Evolutionary conservation across 1,140 invertebrate species (phyloP).

Genomic region (Bombus superbus): DNA sequence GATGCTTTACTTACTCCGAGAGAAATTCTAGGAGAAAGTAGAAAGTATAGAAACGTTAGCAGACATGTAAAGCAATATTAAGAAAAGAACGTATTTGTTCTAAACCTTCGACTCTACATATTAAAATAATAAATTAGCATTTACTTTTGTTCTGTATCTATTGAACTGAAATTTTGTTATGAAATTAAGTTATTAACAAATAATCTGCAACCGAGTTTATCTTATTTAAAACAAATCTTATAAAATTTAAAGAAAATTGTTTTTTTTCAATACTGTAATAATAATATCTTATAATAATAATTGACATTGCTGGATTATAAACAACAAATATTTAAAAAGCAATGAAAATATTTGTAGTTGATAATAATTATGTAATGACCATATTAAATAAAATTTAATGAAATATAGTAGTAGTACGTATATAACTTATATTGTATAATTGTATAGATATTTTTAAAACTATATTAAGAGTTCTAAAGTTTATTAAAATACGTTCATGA

Average conservation of each 20-base stretch:
- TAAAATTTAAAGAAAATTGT: too few species aligned
- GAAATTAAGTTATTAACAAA: background rate
- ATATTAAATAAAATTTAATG: too few species aligned
- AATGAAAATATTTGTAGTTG: too few species aligned
- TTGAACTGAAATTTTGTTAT: background rate
- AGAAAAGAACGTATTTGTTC: background rate
- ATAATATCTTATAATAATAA: too few species aligned
- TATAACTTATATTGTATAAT: background rate
- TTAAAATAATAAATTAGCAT: background rate
- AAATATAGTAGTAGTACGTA: background rate
- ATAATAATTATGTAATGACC: too few species aligned
- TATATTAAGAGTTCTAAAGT: background rate
- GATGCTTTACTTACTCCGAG: background rate
- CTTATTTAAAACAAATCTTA: too few species aligned
- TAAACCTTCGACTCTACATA: too few species aligned
- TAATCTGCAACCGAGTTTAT: background rate
- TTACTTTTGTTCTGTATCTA: too few species aligned
- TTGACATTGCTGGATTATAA: too few species aligned
- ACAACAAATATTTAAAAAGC: too few species aligned
- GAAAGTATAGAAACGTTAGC: conserved; percentile 28
- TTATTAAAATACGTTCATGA: background rate
- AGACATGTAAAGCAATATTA: conserved; percentile 8
- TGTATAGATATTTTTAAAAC: background rate
- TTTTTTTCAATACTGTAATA: too few species aligned
- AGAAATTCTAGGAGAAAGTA: conserved; percentile 47